Conservation (phyloP, 2,888 invertebrate species). For the Microplitis manilae region DNA sequence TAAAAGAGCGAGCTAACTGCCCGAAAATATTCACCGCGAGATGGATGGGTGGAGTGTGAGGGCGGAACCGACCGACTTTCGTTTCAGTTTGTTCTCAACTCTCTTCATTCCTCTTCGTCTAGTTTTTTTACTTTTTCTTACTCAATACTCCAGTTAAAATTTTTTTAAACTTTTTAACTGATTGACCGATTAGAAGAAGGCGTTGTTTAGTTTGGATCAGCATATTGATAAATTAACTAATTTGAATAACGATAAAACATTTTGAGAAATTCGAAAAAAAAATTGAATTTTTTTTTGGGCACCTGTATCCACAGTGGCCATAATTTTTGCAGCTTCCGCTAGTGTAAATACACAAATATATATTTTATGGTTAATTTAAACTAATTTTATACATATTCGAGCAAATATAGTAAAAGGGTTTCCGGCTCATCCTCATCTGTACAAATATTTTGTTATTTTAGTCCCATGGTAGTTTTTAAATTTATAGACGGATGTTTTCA, state of each 20-base stretch:
- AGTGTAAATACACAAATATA: conserved; percentile 60
- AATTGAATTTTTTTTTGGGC: not conserved
- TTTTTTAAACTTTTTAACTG: conserved; percentile 64
- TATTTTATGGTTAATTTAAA: conserved; percentile 54
- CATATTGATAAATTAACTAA: conserved; percentile 47
- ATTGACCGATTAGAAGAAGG: conserved; percentile 66
- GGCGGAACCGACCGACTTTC: conserved; percentile 63
- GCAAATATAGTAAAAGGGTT: conserved; percentile 67
- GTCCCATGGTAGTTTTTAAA: conserved; percentile 46
- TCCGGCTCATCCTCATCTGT: conserved; percentile 54
- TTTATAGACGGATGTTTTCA: not conserved
- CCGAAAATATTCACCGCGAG: conserved; percentile 65
- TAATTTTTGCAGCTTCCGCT: conserved; percentile 46
- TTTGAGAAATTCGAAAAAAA: conserved; percentile 43
- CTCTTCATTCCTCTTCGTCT: conserved; percentile 50
- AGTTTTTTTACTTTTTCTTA: conserved; percentile 28
- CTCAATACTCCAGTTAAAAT: conserved; percentile 25
- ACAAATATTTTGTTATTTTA: conserved; percentile 63
- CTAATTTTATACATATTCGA: conserved; percentile 68
- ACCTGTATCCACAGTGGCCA: not conserved
- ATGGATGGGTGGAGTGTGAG: conserved; percentile 67
- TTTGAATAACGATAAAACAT: not conserved
- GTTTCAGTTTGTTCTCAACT: conserved; percentile 59
- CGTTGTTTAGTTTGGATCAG: conserved; percentile 56
- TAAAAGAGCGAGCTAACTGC: conserved; percentile 58